Evolutionary conservation across 2,113 vertebrate species (phyloP), one percentile per base, ranked within the genome.

Genomic region (Myodes glareolus): DNA sequence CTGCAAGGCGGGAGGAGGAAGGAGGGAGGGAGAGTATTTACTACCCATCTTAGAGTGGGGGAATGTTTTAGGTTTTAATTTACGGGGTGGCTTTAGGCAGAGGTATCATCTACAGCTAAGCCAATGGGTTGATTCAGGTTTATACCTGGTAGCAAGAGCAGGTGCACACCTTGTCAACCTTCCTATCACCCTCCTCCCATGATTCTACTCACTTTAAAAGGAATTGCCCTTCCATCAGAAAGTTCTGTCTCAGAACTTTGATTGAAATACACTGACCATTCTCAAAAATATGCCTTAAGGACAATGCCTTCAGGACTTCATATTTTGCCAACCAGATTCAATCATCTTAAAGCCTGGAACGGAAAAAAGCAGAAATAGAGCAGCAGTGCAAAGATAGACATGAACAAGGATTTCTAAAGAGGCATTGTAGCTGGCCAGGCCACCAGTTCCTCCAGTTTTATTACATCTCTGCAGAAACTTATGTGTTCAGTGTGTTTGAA

Each of bases 111-210:
- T 88, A 39, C 16, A 88, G 9, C 36, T n/a, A 89, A 58, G 27
- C 68, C 29, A 58, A n/a, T n/a, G 33, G 36, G 25, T 17, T 55
- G n/a, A 25, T 55, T 52, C 72, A 17, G 47, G 23, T 75, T 21
- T 17, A 27, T 61, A 10, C 42, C 42, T 61, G 70, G n/a, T 33
- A 45, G 11, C 19, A 17, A 58, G 6, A 58, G 6, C 27, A 21
- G 0, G 2, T 0, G 0, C 13, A 16, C 9, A 7, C 11, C 50
- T 76, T 12, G 2, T 45, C 29, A 29, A 42, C 14, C 33, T 52
- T 9, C 9, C 16, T 42, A 3, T 55, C 31, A 45, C 58, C 14
- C 36, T 25, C 52, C n/a, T 47, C 19, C 52, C 39, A n/a, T 2
- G 21, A 9, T 81, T 12, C 33, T 25, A 33, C 36, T 14, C 29